phyloP scores from a whole-genome alignment of 2,113 vertebrate species.

The Eptesicus fuscus region DNA sequence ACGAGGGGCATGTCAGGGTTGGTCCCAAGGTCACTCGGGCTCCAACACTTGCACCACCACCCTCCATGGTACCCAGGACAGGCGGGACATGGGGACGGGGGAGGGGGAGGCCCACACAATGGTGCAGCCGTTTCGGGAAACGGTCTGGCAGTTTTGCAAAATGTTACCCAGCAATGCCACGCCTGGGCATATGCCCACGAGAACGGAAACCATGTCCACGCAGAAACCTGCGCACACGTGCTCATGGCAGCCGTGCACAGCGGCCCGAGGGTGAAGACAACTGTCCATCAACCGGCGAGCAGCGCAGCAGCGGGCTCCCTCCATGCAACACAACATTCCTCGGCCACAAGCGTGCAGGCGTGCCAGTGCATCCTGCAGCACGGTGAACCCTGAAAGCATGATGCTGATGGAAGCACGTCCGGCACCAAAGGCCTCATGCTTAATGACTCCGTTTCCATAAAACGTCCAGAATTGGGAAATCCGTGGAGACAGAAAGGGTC shows the following conservation, averaged over 20 bases:
- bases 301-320: rapidly evolving
- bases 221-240: not conserved
- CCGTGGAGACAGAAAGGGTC: rapidly evolving
- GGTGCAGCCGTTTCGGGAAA: not conserved
- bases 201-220: rapidly evolving
- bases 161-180: not conserved
- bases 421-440: rapidly evolving
- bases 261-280: rapidly evolving
- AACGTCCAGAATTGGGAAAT: not conserved
- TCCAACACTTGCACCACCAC: rapidly evolving
- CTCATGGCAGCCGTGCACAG: rapidly evolving
- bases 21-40: not conserved
- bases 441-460: rapidly evolving
- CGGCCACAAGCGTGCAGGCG: rapidly evolving
- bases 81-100: rapidly evolving
- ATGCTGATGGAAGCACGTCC: rapidly evolving
- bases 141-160: not conserved
- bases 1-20: no score
- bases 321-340: rapidly evolving
- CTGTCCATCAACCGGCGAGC: rapidly evolving
- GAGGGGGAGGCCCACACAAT: rapidly evolving
- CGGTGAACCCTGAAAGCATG: rapidly evolving
- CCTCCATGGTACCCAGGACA: not conserved
- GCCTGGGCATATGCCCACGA: not conserved
- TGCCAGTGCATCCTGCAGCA: rapidly evolving